Percentiles rank a stretch among this genome's conserved stretches.
Conservation (phyloP, 2,797 vertebrate genomes). For the Danionella dracula region DNA sequence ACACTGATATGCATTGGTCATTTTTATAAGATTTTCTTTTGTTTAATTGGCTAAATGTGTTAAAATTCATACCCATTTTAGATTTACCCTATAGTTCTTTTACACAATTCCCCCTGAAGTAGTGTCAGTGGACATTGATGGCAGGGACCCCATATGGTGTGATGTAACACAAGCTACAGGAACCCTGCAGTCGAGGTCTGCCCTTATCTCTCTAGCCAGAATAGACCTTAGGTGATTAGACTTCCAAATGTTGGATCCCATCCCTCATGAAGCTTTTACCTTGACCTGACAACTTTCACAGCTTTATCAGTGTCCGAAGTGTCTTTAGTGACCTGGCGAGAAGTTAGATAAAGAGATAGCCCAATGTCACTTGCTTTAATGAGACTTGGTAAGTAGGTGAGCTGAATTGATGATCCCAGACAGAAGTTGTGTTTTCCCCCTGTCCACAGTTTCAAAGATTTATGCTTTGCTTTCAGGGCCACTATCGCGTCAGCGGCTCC, state of each 20-base stretch:
- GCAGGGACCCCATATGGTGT: neutral
- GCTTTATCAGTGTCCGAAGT: slow-evolving; percentile 7
- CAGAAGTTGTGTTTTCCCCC: neutral
- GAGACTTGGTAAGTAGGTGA: neutral
- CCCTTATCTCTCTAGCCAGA: neutral
- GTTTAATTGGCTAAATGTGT: no score
- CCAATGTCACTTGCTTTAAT: slow-evolving; percentile 5
- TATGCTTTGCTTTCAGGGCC: slow-evolving; percentile 68
- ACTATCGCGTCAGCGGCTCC: slow-evolving; percentile 55
- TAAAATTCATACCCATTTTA: no score
- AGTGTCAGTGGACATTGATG: neutral
- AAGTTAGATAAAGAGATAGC: slow-evolving; percentile 20
- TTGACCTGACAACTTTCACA: slow-evolving; percentile 32
- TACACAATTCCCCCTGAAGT: slow-evolving; percentile 12
- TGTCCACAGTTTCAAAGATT: slow-evolving; percentile 22
- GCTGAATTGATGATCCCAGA: slow-evolving; percentile 23
- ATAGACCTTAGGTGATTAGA: slow-evolving; percentile 18
- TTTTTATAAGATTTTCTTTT: no score
- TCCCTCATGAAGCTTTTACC: slow-evolving; percentile 18
- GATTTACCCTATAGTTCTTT: neutral
- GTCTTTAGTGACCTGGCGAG: slow-evolving; percentile 14
- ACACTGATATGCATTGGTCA: no score
- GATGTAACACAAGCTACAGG: slow-evolving; percentile 24
- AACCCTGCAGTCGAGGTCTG: neutral
- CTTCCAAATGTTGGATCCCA: slow-evolving; percentile 6